A percentile compares a stretch with the other conserved stretches of the same genome.
Conservation (phyloP, 1,140 invertebrate species). For the Metopolophium dirhodum region DNA sequence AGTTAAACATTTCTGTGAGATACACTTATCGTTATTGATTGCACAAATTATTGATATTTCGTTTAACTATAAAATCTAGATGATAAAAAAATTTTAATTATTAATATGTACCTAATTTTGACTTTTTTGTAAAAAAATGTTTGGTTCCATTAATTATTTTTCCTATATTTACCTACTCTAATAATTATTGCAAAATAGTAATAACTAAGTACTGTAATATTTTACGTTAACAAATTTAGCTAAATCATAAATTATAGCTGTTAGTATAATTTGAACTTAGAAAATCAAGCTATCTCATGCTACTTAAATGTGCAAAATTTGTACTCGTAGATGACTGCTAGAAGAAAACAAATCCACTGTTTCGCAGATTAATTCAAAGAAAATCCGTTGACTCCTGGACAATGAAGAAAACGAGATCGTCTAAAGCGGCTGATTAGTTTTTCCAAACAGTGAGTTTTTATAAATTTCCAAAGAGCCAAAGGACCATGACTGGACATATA, state of each 20-base stretch:
- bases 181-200: background rate
- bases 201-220: background rate
- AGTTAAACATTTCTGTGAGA: background rate
- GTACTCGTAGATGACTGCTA: background rate
- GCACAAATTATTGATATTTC: background rate
- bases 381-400: background rate
- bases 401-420: background rate
- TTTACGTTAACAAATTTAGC: background rate
- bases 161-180: background rate
- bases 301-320: background rate
- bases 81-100: too few relatives aligned
- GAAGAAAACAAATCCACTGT: background rate
- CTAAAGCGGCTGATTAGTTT: background rate
- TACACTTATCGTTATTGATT: background rate
- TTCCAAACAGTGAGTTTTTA: constrained; percentile 12
- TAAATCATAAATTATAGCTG: background rate
- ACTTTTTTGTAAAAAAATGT: background rate
- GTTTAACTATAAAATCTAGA: background rate
- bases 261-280: background rate
- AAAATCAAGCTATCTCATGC: background rate
- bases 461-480: background rate
- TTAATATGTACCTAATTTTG: too few relatives aligned
- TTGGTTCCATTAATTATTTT: background rate
- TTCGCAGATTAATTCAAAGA: background rate
- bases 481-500: background rate